A percentile compares a stretch with the other conserved stretches of the same genome.
Conservation (phyloP, 2,888 invertebrate species). For the Cetonia aurata region DNA sequence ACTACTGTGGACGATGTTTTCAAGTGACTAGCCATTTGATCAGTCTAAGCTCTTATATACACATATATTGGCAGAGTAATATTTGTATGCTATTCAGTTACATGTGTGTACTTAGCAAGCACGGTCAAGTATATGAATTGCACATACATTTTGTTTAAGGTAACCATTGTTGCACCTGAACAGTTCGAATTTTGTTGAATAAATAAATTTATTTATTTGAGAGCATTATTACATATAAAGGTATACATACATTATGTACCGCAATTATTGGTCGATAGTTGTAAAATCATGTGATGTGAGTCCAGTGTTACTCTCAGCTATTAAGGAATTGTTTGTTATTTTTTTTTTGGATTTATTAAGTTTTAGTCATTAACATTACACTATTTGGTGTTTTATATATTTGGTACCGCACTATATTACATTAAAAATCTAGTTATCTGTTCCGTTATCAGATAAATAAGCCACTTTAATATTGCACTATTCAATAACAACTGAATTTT, state of each 20-base stretch:
- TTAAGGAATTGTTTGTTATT: too few relatives aligned
- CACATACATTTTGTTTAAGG: slow-evolving; percentile 16
- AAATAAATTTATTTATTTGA: slow-evolving; percentile 8
- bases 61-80: background rate
- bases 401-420: too few relatives aligned
- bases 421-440: too few relatives aligned
- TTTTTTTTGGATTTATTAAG: too few relatives aligned
- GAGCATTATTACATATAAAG: background rate
- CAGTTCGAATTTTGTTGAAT: slow-evolving; percentile 1
- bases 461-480: too few relatives aligned
- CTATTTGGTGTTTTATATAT: too few relatives aligned
- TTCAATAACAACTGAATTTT: too few relatives aligned
- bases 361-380: too few relatives aligned
- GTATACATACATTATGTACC: too few relatives aligned
- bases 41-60: slow-evolving; percentile 28
- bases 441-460: too few relatives aligned
- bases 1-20: slow-evolving; percentile 18
- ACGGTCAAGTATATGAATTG: background rate
- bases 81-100: slow-evolving; percentile 12
- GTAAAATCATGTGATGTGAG: too few relatives aligned
- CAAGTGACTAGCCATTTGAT: slow-evolving; percentile 23
- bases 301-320: too few relatives aligned
- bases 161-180: background rate
- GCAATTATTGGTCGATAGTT: background rate
- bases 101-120: background rate